Percentiles rank a stretch among this genome's conserved stretches.
phyloP scores from a whole-genome alignment of 2,888 invertebrate genomes.

The Caenorhabditis becei region DNA sequence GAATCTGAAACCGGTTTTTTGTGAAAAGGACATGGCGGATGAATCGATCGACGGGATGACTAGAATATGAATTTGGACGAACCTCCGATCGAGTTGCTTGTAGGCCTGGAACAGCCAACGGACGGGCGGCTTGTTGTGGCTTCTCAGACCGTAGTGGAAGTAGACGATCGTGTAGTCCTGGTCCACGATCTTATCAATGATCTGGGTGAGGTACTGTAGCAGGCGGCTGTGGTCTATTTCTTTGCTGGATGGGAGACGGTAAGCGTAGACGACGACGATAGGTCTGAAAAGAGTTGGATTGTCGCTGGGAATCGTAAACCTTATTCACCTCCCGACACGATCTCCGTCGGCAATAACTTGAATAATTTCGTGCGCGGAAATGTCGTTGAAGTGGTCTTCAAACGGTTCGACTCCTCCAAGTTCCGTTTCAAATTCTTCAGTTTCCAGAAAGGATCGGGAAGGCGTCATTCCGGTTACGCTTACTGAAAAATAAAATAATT shows the following conservation, averaged over 20 bases:
- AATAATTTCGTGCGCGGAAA: constrained; percentile 88
- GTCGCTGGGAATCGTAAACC: too few species aligned
- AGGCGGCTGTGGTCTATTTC: constrained; percentile 88
- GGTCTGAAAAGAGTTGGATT: constrained; percentile 85
- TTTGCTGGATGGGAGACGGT: constrained; percentile 89
- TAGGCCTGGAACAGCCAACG: constrained; percentile 98
- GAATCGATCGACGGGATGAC: background rate
- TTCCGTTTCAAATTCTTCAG: constrained; percentile 72
- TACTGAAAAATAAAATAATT: constrained; percentile 38
- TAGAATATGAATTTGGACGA: constrained; percentile 68
- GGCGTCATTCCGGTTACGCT: constrained; percentile 54
- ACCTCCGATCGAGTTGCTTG: constrained; percentile 95
- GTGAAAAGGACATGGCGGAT: too few species aligned
- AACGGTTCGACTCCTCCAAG: constrained; percentile 70
- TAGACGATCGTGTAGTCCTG: constrained; percentile 98
- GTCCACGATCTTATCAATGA: constrained; percentile 88
- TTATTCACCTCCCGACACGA: constrained; percentile 75
- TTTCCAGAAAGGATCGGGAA: constrained; percentile 71
- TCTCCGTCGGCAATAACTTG: constrained; percentile 87
- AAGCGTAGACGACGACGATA: constrained; percentile 96
- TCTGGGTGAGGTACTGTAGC: constrained; percentile 85
- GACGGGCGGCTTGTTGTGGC: constrained; percentile 95
- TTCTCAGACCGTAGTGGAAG: constrained; percentile 96
- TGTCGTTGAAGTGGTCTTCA: constrained; percentile 84
- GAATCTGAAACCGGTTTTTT: constrained; percentile 85